Base-by-base conservation (phyloP, 2,888 invertebrate species). In the Drosophila stalkeri region DNA sequence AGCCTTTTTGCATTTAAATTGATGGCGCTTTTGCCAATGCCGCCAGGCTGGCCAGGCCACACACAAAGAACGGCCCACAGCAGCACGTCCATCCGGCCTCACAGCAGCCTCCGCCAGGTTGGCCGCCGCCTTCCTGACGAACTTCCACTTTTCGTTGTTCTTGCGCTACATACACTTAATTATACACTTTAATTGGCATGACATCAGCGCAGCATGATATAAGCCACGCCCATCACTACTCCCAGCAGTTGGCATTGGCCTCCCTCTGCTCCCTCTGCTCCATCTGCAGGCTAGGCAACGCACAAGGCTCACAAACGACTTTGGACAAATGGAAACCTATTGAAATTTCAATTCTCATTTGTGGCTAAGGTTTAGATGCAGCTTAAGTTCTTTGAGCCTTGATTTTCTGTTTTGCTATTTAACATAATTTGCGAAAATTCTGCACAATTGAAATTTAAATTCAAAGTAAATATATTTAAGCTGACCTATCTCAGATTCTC, bases 1-100 rank as follows among this genome's bases (percentile, higher is more conserved):
- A 78, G 83, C 73, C 72, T 72, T 78, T 88, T 89, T 80, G 85
- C 85, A 82, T 86, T 77, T 86, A 75, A 86, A 89, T 89, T 89
- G 85, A 80, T 77, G 75, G 75, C 69, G 70, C 43, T 61, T 54
- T 55, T 41, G 52, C 72, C 39, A 56, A 18, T 57, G 60, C 60
- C 39, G 51, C n/a, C n/a, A n/a, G n/a, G n/a, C 51, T 16, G 75
- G 60, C 23, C 44, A 55, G 39, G 35, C 39, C 63, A 33, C 49
- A 66, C 70, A 71, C 72, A 82, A 85, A 72, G 80, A 44, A 27
- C 64, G 18, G 37, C 55, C 66, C 46, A 51, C 44, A 14, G 46
- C 39, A 43, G n/a, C 49, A 6, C 31, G 5, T 31, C n/a, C 27
- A 44, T 12, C 20, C 11, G 5, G 12, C 23, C 20, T 39, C 39